phyloP scores from a whole-genome alignment of 1,140 invertebrate species.

The Philotrypesis tridentata region DNA sequence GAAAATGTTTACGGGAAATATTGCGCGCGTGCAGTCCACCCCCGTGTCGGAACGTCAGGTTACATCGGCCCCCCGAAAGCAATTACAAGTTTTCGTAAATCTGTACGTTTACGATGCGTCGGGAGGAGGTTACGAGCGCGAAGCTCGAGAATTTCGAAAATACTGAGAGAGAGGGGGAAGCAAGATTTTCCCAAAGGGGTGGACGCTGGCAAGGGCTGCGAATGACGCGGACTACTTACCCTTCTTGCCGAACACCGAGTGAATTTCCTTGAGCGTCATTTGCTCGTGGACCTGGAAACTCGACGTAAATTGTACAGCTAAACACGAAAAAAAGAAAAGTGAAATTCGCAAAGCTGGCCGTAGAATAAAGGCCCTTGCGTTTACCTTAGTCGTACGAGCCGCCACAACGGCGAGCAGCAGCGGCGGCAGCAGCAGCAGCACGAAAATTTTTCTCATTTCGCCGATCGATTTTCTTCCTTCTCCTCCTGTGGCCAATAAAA shows the following conservation, averaged over 20 bases:
- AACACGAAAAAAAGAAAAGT: neutral
- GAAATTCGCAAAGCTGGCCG: neutral
- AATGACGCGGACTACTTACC: neutral
- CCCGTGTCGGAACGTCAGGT: no score
- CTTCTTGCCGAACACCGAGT: neutral
- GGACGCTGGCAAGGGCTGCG: no score
- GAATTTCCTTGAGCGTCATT: neutral
- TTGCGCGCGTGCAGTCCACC: no score
- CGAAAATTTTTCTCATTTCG: neutral
- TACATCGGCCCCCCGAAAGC: no score
- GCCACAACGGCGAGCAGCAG: neutral
- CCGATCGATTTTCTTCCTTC: neutral
- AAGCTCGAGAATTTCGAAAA: neutral
- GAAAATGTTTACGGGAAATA: neutral
- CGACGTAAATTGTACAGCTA: neutral
- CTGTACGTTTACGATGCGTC: neutral
- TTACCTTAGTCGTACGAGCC: neutral
- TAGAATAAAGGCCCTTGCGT: neutral
- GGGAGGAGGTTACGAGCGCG: neutral
- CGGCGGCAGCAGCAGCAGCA: no score
- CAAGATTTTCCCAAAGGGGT: neutral
- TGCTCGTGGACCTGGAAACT: conserved; percentile 2
- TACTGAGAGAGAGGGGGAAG: neutral
- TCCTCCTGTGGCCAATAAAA: neutral
- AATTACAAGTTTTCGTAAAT: no score